phyloP scores from a whole-genome alignment of 2,797 vertebrate species.

The Muscicapa striata region DNA sequence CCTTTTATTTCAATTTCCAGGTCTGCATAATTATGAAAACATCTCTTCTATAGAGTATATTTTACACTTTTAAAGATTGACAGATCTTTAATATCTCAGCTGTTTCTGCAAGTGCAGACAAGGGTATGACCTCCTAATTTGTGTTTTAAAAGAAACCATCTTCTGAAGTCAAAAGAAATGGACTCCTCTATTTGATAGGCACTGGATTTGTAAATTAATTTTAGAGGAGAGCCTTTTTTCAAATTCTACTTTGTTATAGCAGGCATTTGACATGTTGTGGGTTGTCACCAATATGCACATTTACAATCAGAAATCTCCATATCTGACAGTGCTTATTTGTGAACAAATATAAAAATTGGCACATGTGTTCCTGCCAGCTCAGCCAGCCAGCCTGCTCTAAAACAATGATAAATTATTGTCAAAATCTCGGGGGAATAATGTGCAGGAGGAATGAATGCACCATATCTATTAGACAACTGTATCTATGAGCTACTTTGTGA shows the following conservation, averaged over 20 bases:
- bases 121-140: background rate
- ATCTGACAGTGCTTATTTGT: background rate
- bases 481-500: constrained; percentile 10
- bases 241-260: background rate
- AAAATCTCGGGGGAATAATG: background rate
- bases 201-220: background rate
- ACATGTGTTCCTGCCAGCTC: background rate
- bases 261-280: background rate
- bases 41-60: background rate
- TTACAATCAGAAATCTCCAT: background rate
- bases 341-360: background rate
- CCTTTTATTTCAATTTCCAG: background rate
- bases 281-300: background rate
- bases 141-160: background rate
- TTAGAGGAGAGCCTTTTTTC: background rate
- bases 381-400: background rate
- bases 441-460: background rate
- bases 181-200: background rate
- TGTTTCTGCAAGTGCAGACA: background rate
- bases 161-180: background rate
- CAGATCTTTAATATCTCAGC: background rate
- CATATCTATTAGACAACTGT: constrained; percentile 5
- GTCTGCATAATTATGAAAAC: background rate
- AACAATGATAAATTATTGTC: background rate
- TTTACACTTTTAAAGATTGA: background rate